These are phyloP conservation scores for Penelope pileata DNA, from an alignment of 2,113 vertebrate species.

Conservation along the genomic window DNA sequence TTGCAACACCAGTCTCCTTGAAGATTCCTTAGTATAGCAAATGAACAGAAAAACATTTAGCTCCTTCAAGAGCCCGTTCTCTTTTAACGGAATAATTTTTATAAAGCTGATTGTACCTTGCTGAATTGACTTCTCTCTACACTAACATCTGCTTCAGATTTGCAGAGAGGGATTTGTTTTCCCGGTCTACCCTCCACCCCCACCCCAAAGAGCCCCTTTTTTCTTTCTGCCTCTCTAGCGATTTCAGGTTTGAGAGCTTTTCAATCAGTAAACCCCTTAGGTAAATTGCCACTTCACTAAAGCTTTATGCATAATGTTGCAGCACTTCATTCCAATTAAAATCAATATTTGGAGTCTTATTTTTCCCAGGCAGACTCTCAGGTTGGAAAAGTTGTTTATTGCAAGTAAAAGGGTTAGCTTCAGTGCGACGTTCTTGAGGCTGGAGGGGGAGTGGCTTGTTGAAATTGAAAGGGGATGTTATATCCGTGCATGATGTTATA, in stretches of 20 bases:
- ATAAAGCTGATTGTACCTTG: constrained; percentile 72
- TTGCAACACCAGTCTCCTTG: constrained; percentile 90
- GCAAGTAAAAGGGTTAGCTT: constrained; percentile 51
- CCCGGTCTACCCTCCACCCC: constrained; percentile 47
- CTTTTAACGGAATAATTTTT: constrained; percentile 77
- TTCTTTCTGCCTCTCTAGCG: constrained; percentile 60
- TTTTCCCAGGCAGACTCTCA: constrained; percentile 72
- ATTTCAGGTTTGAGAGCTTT: constrained; percentile 84
- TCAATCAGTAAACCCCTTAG: constrained; percentile 83
- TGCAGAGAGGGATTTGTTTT: constrained; percentile 72
- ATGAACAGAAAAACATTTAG: constrained; percentile 80
- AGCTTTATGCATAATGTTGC: constrained; percentile 86
- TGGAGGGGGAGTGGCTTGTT: constrained; percentile 9
- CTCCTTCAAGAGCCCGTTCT: constrained; percentile 75
- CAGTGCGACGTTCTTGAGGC: constrained; percentile 30
- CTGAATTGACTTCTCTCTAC: constrained; percentile 73
- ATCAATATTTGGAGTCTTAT: constrained; percentile 81
- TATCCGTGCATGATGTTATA: accelerated
- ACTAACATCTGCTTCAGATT: constrained; percentile 74
- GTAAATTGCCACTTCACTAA: constrained; percentile 91
- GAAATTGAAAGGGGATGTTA: neutral
- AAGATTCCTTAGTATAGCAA: constrained; percentile 84
- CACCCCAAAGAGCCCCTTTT: constrained; percentile 6
- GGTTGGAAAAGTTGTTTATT: constrained; percentile 72
- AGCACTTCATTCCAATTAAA: constrained; percentile 93